Base-by-base conservation (phyloP, 1,140 invertebrate genomes). In the Aleiodes sp. region DNA sequence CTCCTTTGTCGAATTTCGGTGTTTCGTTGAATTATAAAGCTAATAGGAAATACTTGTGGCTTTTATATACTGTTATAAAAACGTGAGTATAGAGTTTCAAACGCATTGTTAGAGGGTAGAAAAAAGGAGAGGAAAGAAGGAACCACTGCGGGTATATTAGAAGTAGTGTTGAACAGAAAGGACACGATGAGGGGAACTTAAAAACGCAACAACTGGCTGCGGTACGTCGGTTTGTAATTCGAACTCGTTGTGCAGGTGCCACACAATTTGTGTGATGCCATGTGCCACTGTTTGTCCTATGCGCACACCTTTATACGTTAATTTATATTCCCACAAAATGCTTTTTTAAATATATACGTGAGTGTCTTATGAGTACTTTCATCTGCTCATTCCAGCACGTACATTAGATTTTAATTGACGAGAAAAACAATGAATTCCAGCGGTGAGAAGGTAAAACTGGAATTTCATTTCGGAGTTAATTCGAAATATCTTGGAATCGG, bases 1-100 rank as follows among this genome's bases (percentile, higher is more conserved):
- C 37, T 39, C 35, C 39, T 26, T 67, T 67, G 56, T 60, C 24
- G 56, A 67, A 37, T 60, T 67, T 67, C 35, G 56, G 65, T 61
- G 21, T 24, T 19, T 19, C 19, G 41, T 46, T 46, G 19, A 7
- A 19, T 46, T 66, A 39, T 57, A 41, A 60, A 60, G 65, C 65
- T 67, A 59, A 59, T 59, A 9, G 28, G 28, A 59, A 59, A 59
- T 59, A 59, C 56, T 59, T 59, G 56, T 59, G 56, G 56, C 26
- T 28, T 56, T 56, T 56, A 56, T 16, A 59, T 26, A 59, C 10
- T 59, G 56, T 59, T 59, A 59, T 59, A 52, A 52, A 52, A 52
- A 7, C 46, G n/a, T 24, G 46, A 24, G 46, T 60, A 60, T 60
- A 24, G 35, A 39, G 56, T 67, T 35, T 67, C 65, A 31, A 29